These are phyloP conservation scores for Sphaerodactylus townsendi DNA, from an alignment of 2,113 vertebrate genomes.

Conservation along the genomic window DNA sequence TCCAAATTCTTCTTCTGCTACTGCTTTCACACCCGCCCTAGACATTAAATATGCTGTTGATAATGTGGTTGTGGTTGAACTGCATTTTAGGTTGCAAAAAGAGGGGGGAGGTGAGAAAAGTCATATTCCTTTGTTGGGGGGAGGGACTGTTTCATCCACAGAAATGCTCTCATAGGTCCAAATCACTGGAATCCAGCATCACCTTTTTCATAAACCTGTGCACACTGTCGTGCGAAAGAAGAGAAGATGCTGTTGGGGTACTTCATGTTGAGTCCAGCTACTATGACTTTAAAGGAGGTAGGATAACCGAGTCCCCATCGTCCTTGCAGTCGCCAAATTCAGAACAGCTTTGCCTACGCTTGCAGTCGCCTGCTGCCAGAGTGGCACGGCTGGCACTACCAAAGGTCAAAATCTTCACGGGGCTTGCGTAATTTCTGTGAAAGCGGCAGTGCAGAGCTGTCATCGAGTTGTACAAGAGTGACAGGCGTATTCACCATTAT, in stretches of 20 bases:
- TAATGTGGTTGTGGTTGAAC: too few species aligned
- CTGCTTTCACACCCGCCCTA: too few species aligned
- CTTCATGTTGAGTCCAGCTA: neutral
- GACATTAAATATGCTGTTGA: too few species aligned
- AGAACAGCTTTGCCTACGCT: neutral
- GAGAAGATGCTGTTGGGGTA: neutral
- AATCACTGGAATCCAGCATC: neutral
- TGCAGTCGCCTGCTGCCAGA: neutral
- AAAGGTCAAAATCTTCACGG: slow-evolving; percentile 29
- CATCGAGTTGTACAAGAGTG: slow-evolving; percentile 11
- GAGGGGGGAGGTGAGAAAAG: too few species aligned
- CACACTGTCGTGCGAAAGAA: neutral
- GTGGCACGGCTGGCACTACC: slow-evolving; percentile 30
- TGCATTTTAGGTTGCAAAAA: too few species aligned
- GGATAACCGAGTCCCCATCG: neutral
- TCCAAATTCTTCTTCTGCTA: too few species aligned
- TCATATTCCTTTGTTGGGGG: too few species aligned
- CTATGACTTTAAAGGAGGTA: neutral
- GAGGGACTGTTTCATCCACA: too few species aligned
- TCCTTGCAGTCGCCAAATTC: neutral
- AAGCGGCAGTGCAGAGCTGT: slow-evolving; percentile 44
- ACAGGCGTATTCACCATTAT: neutral
- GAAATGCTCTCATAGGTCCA: too few species aligned
- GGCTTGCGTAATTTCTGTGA: slow-evolving; percentile 33
- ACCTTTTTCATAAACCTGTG: neutral